Evolutionary conservation across 1,140 invertebrate species (phyloP).

Genomic region (Drosophila murphyi): DNA sequence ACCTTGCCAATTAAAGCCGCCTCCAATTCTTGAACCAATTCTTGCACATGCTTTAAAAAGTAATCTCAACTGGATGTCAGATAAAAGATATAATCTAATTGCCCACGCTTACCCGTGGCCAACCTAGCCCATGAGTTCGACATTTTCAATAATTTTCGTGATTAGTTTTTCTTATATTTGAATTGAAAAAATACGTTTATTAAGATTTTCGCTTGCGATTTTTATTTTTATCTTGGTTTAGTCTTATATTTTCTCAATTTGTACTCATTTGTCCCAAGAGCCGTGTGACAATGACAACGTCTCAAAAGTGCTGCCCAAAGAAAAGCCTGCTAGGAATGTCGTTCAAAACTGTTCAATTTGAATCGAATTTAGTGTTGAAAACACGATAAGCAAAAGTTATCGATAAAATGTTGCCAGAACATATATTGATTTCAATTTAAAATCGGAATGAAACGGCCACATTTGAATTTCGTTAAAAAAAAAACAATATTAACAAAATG

Average conservation of each 20-base stretch:
- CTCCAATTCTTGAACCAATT: slow-evolving; percentile 19
- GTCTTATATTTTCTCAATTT: neutral
- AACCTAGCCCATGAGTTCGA: slow-evolving; percentile 35
- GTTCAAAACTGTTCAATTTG: neutral
- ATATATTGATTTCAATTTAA: neutral
- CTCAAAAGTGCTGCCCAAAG: neutral
- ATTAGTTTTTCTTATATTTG: neutral
- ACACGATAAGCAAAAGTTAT: neutral
- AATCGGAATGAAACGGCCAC: no score
- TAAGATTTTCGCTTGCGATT: neutral
- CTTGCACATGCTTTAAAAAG: slow-evolving; percentile 11
- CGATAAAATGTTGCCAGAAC: neutral
- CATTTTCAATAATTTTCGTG: slow-evolving; percentile 31
- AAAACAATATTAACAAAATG: no score
- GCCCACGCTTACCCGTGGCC: slow-evolving; percentile 30
- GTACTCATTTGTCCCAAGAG: slow-evolving; percentile 1
- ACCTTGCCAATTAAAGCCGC: neutral
- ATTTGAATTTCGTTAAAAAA: no score
- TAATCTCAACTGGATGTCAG: no score
- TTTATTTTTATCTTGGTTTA: neutral
- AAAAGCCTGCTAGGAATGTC: slow-evolving; percentile 18
- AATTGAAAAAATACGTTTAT: neutral
- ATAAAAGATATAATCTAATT: neutral
- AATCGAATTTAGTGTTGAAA: slow-evolving; percentile 3
- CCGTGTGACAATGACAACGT: slow-evolving; percentile 9